Conservation (phyloP, 2,113 vertebrate genomes). For the Neolamprologus brichardi region DNA sequence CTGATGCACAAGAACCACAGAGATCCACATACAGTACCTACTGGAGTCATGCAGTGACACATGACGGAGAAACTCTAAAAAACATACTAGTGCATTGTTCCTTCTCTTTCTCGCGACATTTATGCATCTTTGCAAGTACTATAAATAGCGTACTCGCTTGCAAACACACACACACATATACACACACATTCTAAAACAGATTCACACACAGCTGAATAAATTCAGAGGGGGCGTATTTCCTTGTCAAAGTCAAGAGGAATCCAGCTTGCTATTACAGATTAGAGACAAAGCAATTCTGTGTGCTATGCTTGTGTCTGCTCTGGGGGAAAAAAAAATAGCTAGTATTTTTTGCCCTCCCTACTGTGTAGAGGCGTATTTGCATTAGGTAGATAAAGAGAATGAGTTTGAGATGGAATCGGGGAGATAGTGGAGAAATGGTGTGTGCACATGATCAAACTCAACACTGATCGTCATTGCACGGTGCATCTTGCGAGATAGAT, state of each 20-base stretch:
- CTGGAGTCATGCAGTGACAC: neutral
- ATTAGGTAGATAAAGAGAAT: constrained; percentile 62
- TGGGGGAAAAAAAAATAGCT: neutral
- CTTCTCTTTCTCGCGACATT: neutral
- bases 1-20: neutral
- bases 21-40: neutral
- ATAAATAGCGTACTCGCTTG: constrained; percentile 20
- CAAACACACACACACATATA: neutral
- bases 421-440: constrained; percentile 12
- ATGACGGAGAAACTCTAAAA: neutral
- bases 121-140: neutral
- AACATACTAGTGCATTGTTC: neutral
- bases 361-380: constrained; percentile 34
- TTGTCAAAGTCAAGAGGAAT: constrained; percentile 50
- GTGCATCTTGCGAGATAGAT: constrained; percentile 5
- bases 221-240: constrained; percentile 27
- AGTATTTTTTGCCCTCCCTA: constrained; percentile 12
- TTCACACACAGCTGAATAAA: constrained; percentile 10
- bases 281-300: constrained; percentile 26
- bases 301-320: neutral
- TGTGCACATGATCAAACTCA: constrained; percentile 22
- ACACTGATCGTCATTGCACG: constrained; percentile 4
- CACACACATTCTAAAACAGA: neutral
- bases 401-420: constrained; percentile 45
- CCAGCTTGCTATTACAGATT: constrained; percentile 26